Conservation (phyloP, 2,113 vertebrate species). For the Solea solea region DNA sequence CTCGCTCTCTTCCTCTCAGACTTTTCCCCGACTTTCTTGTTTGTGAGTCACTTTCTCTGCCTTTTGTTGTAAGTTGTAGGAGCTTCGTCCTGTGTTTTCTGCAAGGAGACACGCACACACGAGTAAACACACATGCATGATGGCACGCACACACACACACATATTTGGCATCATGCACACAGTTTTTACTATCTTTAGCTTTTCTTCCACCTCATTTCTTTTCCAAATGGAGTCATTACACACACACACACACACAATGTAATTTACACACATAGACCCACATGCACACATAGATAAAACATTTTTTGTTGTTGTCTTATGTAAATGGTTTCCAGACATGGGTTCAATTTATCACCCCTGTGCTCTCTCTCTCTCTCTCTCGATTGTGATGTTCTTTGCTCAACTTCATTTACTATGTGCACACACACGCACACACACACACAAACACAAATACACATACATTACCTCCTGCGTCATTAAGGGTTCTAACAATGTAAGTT, state of each 20-base stretch:
- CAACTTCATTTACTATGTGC: constrained; percentile 35
- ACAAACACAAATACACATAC: neutral
- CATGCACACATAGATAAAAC: constrained; percentile 8
- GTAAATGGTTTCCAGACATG: constrained; percentile 66
- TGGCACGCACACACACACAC: neutral
- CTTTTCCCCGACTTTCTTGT: constrained; percentile 1
- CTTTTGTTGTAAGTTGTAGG: neutral
- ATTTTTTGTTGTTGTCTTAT: constrained; percentile 63
- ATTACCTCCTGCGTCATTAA: constrained; percentile 26
- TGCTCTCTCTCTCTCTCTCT: constrained; percentile 16
- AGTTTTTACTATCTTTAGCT: constrained; percentile 58
- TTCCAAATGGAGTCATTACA: constrained; percentile 56
- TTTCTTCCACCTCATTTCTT: constrained; percentile 57
- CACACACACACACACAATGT: constrained; percentile 16
- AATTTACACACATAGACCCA: constrained; percentile 22
- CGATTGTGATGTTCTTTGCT: constrained; percentile 31
- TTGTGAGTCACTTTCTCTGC: neutral
- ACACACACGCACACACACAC: neutral
- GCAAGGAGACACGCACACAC: neutral
- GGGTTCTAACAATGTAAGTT: neutral
- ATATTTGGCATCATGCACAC: constrained; percentile 17
- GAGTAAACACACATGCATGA: neutral
- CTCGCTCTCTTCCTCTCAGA: neutral
- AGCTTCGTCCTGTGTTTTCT: neutral
- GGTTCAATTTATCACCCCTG: constrained; percentile 33